Evolutionary conservation across 1,140 invertebrate genomes (phyloP).

Genomic region (Gryllus bimaculatus): DNA sequence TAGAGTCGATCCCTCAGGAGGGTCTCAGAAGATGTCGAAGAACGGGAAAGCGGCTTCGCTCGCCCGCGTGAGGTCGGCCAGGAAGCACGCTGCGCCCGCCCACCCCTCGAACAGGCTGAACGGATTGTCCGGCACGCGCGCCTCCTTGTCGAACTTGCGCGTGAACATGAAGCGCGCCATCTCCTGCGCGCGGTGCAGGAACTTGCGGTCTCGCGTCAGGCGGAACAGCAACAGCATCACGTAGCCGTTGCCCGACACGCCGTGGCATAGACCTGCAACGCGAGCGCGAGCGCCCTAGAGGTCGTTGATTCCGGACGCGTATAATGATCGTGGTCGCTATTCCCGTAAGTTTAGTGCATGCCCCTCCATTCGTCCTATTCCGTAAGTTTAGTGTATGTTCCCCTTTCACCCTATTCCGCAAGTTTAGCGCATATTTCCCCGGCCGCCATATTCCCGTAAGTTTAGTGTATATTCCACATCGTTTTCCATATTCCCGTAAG

Average conservation of each 20-base stretch:
- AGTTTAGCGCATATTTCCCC: no score
- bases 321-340: no score
- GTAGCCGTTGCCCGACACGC: conserved; percentile 76
- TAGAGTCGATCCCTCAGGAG: no score
- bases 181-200: conserved; percentile 60
- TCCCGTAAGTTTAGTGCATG: no score
- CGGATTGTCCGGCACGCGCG: conserved; percentile 67
- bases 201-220: conserved; percentile 59
- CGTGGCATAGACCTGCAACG: conserved; percentile 63
- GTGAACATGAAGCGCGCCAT: conserved; percentile 69
- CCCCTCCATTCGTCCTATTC: no score
- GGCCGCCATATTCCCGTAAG: no score
- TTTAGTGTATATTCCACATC: no score
- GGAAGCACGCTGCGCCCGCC: conserved; percentile 74
- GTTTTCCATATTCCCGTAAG: no score
- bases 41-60: conserved; percentile 73
- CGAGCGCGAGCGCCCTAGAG: not conserved
- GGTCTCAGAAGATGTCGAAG: conserved; percentile 57
- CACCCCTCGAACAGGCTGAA: conserved; percentile 78
- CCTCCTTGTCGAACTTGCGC: conserved; percentile 52
- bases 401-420: no score
- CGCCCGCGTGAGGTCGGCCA: conserved; percentile 65
- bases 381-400: no score
- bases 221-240: conserved; percentile 71
- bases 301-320: no score